These are phyloP conservation scores for Musca domestica DNA, from an alignment of 1,140 invertebrate species.

Conservation along the genomic window DNA sequence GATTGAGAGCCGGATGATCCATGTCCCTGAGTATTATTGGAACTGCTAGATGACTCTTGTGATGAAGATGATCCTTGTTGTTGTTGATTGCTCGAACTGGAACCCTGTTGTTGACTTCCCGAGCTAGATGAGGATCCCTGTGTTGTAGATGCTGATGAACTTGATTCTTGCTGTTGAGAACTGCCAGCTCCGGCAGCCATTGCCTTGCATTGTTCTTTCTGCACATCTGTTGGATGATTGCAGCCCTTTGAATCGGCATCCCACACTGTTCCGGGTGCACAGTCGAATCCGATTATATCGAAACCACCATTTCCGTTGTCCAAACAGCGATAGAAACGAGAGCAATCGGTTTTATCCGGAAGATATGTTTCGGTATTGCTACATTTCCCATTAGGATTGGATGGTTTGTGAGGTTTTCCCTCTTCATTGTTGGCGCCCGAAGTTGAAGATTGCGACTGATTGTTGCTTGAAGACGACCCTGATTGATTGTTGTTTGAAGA, in stretches of 20 bases:
- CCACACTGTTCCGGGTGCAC: conserved; percentile 63
- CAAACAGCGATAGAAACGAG: conserved; percentile 70
- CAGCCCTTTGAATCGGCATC: conserved; percentile 55
- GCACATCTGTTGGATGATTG: conserved; percentile 61
- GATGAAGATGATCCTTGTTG: not conserved
- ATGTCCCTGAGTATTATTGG: not conserved
- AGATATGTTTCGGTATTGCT: conserved; percentile 63
- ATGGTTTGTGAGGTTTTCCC: conserved; percentile 35
- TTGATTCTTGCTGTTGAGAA: conserved; percentile 33
- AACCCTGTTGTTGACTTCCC: not conserved
- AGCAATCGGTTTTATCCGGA: conserved; percentile 52
- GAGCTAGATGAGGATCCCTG: not conserved
- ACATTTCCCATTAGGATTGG: conserved; percentile 53
- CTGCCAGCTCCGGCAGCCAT: conserved; percentile 36
- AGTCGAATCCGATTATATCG: conserved; percentile 61
- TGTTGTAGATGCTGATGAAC: not conserved
- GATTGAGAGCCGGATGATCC: not conserved
- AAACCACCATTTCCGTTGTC: conserved; percentile 58
- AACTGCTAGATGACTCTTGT: not conserved
- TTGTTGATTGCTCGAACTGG: not conserved
- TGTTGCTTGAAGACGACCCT: not conserved
- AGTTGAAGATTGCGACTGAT: not conserved
- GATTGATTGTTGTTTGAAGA: conserved; percentile 17
- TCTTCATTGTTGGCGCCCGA: conserved; percentile 6
- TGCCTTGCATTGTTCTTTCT: conserved; percentile 59